Conservation (phyloP, 2,113 vertebrate genomes). For the Nycticorax nycticorax region DNA sequence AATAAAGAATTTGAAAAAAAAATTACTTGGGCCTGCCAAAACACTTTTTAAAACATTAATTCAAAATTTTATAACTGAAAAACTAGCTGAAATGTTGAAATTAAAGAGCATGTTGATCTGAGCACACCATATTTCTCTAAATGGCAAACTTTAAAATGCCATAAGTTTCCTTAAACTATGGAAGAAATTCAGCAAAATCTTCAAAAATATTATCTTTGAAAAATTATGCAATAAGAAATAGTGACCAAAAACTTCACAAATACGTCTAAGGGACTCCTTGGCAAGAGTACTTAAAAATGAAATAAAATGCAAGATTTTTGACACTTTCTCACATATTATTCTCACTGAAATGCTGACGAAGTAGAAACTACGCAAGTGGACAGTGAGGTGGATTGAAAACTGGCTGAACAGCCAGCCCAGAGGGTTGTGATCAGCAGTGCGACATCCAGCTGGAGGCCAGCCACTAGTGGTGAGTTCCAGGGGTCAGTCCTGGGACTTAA, state of each 20-base stretch:
- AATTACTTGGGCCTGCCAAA: not conserved
- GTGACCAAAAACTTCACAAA: not conserved
- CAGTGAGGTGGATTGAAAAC: not conserved
- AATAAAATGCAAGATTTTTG: not conserved
- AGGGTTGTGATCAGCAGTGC: fast-evolving
- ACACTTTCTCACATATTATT: not conserved
- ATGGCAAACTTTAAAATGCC: slow-evolving; percentile 26
- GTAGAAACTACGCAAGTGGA: not conserved
- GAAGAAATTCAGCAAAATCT: not conserved
- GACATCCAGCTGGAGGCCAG: not conserved
- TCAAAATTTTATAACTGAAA: not conserved
- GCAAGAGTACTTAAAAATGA: not conserved
- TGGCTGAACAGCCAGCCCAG: not conserved
- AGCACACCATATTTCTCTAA: slow-evolving; percentile 13
- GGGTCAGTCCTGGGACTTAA: not conserved
- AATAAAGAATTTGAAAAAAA: not conserved
- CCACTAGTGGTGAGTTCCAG: not conserved
- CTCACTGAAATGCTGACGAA: not conserved
- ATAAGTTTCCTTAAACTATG: not conserved
- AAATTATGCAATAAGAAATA: not conserved
- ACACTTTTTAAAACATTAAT: not conserved
- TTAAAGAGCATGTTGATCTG: not conserved
- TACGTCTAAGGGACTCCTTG: not conserved
- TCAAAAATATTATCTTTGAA: not conserved
- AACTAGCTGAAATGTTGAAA: not conserved